A percentile compares a stretch with the other conserved stretches of the same genome.
phyloP scores from a whole-genome alignment of 2,888 invertebrate species.

The Chirona hameri region DNA sequence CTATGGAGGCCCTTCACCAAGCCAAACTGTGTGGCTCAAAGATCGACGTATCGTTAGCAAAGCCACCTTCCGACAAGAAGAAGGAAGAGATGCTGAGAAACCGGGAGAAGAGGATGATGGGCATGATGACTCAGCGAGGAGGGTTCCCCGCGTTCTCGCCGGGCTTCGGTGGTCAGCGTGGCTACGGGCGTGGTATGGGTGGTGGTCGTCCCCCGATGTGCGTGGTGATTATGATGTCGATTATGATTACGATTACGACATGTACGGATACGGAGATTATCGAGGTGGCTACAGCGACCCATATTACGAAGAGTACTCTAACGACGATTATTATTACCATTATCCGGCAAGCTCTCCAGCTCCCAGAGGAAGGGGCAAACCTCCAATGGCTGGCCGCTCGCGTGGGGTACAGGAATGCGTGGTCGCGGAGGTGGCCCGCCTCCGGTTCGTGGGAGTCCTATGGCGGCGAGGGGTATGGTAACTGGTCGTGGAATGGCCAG shows the following conservation, averaged over 20 bases:
- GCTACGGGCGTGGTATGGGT: constrained; percentile 46
- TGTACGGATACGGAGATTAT: constrained; percentile 97
- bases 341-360: constrained; percentile 65
- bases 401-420: not conserved
- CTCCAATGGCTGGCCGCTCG: constrained; percentile 45
- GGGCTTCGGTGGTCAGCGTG: constrained; percentile 43
- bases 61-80: constrained; percentile 98
- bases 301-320: constrained; percentile 87
- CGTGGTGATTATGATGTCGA: constrained; percentile 70
- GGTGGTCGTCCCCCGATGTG: constrained; percentile 69
- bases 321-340: constrained; percentile 95
- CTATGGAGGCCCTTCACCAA: constrained; percentile 84
- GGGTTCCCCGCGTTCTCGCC: constrained; percentile 34
- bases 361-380: constrained; percentile 62
- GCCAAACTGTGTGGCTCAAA: constrained; percentile 79
- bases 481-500: constrained; percentile 48
- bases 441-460: constrained; percentile 29
- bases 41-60: constrained; percentile 95
- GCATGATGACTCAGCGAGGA: constrained; percentile 44
- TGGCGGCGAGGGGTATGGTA: constrained; percentile 39
- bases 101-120: constrained; percentile 80
- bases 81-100: constrained; percentile 91
- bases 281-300: constrained; percentile 95
- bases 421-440: constrained; percentile 26
- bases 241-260: constrained; percentile 72